Evolutionary conservation across 2,797 vertebrate genomes (phyloP), one percentile per base, ranked within the genome.

Genomic region (Hirundo rustica): DNA sequence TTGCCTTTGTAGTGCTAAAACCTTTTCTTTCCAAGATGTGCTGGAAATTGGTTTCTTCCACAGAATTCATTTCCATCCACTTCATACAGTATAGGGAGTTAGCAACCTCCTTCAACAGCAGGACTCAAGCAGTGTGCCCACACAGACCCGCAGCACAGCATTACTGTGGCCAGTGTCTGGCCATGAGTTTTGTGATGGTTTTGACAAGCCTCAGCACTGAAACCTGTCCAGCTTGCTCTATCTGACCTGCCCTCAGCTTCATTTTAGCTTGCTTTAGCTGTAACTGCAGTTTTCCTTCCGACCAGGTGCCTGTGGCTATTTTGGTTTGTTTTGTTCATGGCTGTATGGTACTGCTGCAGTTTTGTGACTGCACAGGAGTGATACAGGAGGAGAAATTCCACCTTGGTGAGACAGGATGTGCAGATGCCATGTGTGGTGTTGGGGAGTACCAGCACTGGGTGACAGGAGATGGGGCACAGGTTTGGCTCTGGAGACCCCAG

Each of bases 361-460:
- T 73, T 42, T 73, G 72, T 65, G 54, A 21, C 20, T 48, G 16
- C 54, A 11, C 20, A 6, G 42, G 14, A 47, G 9, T 0, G 12
- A 38, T 6, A 15, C 25, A 53, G 19, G 9, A 17, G 40, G 78
- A 81, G 53, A 64, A 60, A 64, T 8, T 36, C 6, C 13, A 9
- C 14, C 10, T 22, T 2, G 5, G 53, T 47, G 70, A 53, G 65
- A 26, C 4, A 38, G 53, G 53, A 38, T 3, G 5, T 34, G 30
- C n/a, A 64, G 54, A 19, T 26, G 11, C 1, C 0, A 4, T 13
- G 16, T 29, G 26, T 0, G 0, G 47, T 0, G 1, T 7, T 40
- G 25, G 53, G 57, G 16, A 55, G 27, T 40, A 26, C 23, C 34
- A 30, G 87, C 26, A 8, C 30, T 0, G 3, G 42, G 5, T 42